phyloP scores from a whole-genome alignment of 2,888 invertebrate species.

The Rhynchonema sp. region DNA sequence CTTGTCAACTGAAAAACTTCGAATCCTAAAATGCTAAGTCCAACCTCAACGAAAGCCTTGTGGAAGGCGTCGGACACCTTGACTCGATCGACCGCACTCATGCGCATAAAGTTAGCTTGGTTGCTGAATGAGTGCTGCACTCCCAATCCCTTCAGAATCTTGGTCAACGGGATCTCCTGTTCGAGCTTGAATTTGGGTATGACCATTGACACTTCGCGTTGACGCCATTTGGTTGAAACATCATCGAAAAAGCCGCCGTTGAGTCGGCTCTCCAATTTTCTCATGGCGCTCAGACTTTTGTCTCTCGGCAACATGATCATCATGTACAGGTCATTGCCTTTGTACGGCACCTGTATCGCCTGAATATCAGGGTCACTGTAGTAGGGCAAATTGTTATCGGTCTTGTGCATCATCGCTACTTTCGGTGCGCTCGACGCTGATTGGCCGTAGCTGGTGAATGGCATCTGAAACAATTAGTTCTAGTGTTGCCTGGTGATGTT shows the following conservation, averaged over 20 bases:
- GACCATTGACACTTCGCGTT: background rate
- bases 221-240: background rate
- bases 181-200: constrained; percentile 5
- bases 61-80: constrained; percentile 7
- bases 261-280: background rate
- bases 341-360: constrained; percentile 5
- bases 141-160: constrained; percentile 3
- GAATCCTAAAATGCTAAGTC: background rate
- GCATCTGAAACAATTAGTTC: too few relatives aligned
- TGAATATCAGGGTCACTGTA: background rate
- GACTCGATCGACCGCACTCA: constrained; percentile 2
- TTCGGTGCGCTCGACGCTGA: too few relatives aligned
- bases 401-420: too few relatives aligned
- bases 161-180: background rate
- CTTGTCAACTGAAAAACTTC: too few relatives aligned
- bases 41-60: constrained; percentile 5
- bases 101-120: constrained; percentile 3
- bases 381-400: constrained; percentile 1
- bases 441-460: too few relatives aligned
- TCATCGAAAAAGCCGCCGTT: too few relatives aligned
- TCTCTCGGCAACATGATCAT: constrained; percentile 5
- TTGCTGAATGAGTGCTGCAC: constrained; percentile 1
- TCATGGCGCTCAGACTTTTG: background rate
- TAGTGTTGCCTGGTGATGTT: too few relatives aligned
- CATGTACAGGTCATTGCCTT: background rate